These are phyloP conservation scores for Neotragus moschatus DNA, from an alignment of 2,113 vertebrate genomes.

Conservation along the genomic window DNA sequence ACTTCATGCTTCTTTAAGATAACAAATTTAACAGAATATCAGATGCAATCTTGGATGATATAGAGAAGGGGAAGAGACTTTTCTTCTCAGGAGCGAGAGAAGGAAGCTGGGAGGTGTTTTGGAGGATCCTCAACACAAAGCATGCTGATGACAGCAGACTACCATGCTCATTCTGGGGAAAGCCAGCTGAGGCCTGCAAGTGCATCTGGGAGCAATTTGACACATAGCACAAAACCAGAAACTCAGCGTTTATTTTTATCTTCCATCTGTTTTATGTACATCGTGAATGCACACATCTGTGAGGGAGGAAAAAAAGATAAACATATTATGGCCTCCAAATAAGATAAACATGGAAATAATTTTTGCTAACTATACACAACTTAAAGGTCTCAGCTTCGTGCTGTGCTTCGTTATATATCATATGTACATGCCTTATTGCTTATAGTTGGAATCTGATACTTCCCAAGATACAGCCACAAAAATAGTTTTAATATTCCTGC, in stretches of 20 bases:
- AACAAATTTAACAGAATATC: not conserved
- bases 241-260: not conserved
- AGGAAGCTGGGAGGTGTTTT: not conserved
- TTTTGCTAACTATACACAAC: not conserved
- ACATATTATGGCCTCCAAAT: not conserved
- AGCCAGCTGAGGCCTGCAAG: accelerated
- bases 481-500: not conserved
- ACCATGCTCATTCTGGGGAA: not conserved
- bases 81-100: not conserved
- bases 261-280: not conserved
- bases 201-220: not conserved
- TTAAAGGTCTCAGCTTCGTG: not conserved
- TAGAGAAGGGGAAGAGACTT: not conserved
- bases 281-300: not conserved
- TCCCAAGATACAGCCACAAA: not conserved
- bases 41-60: not conserved
- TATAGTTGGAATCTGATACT: not conserved
- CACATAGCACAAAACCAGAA: not conserved
- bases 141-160: not conserved
- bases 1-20: not conserved
- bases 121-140: not conserved
- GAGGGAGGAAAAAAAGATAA: not conserved
- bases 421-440: not conserved
- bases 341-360: not conserved
- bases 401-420: not conserved